A percentile compares a stretch with the other conserved stretches of the same genome.
phyloP scores from a whole-genome alignment of 2,888 invertebrate genomes.

The Gortyna flavago region DNA sequence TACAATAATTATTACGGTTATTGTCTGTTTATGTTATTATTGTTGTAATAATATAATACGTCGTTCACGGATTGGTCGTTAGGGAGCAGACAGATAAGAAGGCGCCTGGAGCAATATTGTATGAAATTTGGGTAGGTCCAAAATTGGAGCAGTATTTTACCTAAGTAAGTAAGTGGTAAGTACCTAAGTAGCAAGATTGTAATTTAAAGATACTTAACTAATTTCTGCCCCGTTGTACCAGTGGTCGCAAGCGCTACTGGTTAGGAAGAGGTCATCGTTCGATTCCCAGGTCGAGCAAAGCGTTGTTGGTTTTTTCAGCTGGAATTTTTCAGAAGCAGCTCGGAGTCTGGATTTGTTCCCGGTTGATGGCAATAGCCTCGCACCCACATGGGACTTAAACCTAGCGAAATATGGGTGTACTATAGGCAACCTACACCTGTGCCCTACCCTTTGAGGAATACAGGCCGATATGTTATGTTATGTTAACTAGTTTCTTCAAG shows the following conservation, averaged over 20 bases:
- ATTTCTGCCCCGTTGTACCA: background rate
- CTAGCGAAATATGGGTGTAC: background rate
- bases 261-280: background rate
- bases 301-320: background rate
- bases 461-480: background rate
- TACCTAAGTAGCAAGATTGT: background rate
- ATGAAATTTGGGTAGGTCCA: background rate
- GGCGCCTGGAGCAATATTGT: background rate
- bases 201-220: background rate
- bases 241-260: background rate
- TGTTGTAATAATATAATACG: constrained; percentile 20
- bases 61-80: constrained; percentile 31
- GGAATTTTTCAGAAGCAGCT: background rate
- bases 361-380: background rate
- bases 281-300: background rate
- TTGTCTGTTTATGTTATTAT: constrained; percentile 23
- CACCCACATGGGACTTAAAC: background rate
- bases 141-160: background rate
- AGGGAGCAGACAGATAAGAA: constrained; percentile 10
- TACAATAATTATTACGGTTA: constrained; percentile 43
- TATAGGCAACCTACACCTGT: background rate
- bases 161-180: no score
- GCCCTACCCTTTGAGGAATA: background rate
- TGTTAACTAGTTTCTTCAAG: background rate
- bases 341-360: background rate